Conservation (phyloP, 1,140 invertebrate species). For the Gryon sp. region DNA sequence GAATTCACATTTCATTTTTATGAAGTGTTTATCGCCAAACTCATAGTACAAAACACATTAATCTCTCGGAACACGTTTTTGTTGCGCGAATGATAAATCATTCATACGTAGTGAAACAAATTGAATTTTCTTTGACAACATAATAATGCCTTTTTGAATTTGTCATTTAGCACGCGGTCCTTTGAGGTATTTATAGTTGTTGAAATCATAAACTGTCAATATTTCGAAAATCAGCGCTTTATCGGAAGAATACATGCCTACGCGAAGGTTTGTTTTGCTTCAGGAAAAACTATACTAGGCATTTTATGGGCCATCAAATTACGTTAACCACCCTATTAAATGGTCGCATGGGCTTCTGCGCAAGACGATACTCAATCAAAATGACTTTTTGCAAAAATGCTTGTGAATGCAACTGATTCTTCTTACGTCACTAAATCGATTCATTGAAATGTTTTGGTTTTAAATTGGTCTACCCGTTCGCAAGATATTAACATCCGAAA, state of each 20-base stretch:
- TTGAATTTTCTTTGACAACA: slow-evolving; percentile 49
- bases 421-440: no score
- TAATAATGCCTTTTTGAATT: slow-evolving; percentile 48
- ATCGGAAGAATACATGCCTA: slow-evolving; percentile 67
- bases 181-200: slow-evolving; percentile 48
- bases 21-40: slow-evolving; percentile 55
- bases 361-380: slow-evolving; percentile 72
- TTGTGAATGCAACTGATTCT: no score
- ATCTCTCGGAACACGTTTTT: slow-evolving; percentile 52
- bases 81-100: slow-evolving; percentile 56
- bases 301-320: slow-evolving; percentile 81
- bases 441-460: no score
- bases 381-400: slow-evolving; percentile 67
- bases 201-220: slow-evolving; percentile 60
- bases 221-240: slow-evolving; percentile 69
- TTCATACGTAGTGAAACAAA: slow-evolving; percentile 52
- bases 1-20: slow-evolving; percentile 61
- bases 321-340: slow-evolving; percentile 80
- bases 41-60: slow-evolving; percentile 49
- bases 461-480: no score
- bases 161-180: slow-evolving; percentile 44
- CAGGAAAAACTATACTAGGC: slow-evolving; percentile 78
- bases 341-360: slow-evolving; percentile 77
- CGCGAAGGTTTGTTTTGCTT: slow-evolving; percentile 69
- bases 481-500: no score